Evolutionary conservation across 1,140 invertebrate genomes (phyloP), one percentile per base, ranked within the genome.

Genomic region (Ceratina calcarata): DNA sequence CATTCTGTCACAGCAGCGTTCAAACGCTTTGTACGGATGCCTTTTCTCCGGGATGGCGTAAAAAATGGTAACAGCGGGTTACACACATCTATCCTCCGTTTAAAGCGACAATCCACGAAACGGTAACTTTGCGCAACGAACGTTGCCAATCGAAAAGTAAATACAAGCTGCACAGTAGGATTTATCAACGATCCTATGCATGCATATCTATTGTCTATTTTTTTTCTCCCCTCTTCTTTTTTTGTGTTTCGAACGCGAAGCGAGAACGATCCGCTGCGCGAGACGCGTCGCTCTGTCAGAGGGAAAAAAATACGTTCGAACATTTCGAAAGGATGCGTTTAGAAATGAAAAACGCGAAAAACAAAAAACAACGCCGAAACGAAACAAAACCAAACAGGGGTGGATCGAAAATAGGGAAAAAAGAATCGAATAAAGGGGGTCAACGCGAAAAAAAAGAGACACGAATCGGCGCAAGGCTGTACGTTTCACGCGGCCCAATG

Each of bases 291-390:
- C 22, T 69, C 51, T 58, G 27, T 62, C 68, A 53, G 49, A 51
- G 76, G 18, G 2, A 62, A 58, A 73, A 73, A 79, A 79, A 74
- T 51, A 53, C 37, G 20, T 61, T 74, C 2, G 70, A 79, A 49
- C 61, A 62, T 79, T 66, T 18, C 61, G 55, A 74, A 66, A 66
- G 71, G 71, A 73, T 51, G 53, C 62, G 71, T 85, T 78, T 70
- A 84, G 73, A 80, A 81, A 76, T 45, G 15, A 72, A 78, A 75
- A 37, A 65, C 53, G 53, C 2, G 24, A 64, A 73, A 57, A 82
- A n/a, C 3, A 12, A 8, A n/a, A 55, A 55, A 57, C 24, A 32
- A 32, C 24, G 49, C 4, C 3, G 27, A 68, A 68, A 27, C 49
- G 32, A 68, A 68, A 68, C 66, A 22, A 68, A 27, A n/a, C 22